Base-by-base conservation (phyloP, 2,797 vertebrate genomes). In the Chaetodon trifasciatus region DNA sequence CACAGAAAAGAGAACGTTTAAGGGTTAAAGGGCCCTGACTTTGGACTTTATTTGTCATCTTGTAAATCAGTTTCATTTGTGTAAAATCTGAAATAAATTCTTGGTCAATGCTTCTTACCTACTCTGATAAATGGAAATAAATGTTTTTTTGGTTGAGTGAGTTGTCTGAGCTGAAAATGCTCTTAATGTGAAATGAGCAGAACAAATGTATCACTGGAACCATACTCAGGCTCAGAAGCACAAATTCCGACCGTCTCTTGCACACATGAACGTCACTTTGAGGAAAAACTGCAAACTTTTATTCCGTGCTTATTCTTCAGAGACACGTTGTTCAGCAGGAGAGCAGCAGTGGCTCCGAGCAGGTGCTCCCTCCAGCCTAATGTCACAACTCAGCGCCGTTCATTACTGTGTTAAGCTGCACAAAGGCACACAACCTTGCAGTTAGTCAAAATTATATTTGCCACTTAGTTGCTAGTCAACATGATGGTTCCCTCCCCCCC, bases 381-480 rank as follows among this genome's bases (percentile, higher is more conserved):
- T 50, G 23, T 52, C 47, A 57, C 23, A 71, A 66, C 53, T 63
- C 40, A 52, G 50, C 17, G 74, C 44, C 67, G 60, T 55, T 13
- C 17, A 47, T 61, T 70, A 44, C 50, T 63, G 2, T 56, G 9
- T 69, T 89, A 35, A 37, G 19, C 15, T 68, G 17, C 37, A 81
- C 42, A 80, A 74, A 81, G 12, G 8, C 5, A 67, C 46, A 78
- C 21, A 69, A 17, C 6, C n/a, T 67, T 17, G 16, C n/a, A 76
- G 70, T 62, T 12, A 67, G 56, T 50, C 21, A 69, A 81, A 78
- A 72, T 56, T 23, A 72, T 65, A 76, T 81, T 57, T 84, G 65
- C 63, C 49, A 73, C 78, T 82, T 40, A 79, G 70, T 65, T 82
- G 66, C 63, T 52, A 79, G 74, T 85, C 81, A 76, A 72, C 75